Conservation (phyloP, 2,888 invertebrate genomes). For the Andrena praecox region DNA sequence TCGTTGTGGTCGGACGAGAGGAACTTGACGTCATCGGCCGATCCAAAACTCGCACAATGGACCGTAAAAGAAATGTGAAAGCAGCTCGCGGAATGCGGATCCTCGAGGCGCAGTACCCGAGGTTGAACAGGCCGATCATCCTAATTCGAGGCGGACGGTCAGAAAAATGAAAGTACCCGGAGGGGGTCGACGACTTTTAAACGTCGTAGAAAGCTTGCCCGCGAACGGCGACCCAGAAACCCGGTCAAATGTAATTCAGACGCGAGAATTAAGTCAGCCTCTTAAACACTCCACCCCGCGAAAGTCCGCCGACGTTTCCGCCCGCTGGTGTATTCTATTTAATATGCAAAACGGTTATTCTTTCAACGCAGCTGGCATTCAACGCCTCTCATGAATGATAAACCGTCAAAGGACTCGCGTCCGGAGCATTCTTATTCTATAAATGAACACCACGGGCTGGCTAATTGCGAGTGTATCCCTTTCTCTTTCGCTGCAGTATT, state of each 20-base stretch:
- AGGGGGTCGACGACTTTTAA: constrained; percentile 13
- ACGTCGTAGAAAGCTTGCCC: constrained; percentile 53
- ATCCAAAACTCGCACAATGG: constrained; percentile 46
- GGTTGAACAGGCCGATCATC: constrained; percentile 41
- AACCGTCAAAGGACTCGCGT: constrained; percentile 27
- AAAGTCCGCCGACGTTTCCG: background rate
- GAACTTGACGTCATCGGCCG: constrained; percentile 38
- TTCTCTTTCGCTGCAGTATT: constrained; percentile 4
- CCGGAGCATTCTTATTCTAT: constrained; percentile 27
- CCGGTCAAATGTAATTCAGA: constrained; percentile 24
- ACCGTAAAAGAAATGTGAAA: constrained; percentile 73
- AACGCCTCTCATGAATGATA: constrained; percentile 40
- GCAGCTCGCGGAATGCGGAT: constrained; percentile 72
- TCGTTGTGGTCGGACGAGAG: background rate
- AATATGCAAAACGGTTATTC: constrained; percentile 38
- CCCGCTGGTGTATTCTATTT: constrained; percentile 21
- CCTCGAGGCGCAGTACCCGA: constrained; percentile 6
- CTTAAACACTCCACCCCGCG: background rate
- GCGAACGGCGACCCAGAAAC: constrained; percentile 46
- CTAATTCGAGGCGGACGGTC: constrained; percentile 32
- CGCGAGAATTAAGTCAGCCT: constrained; percentile 28
- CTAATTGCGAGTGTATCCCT: constrained; percentile 37
- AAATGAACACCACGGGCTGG: constrained; percentile 30
- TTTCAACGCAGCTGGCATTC: constrained; percentile 17
- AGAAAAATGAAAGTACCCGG: constrained; percentile 57